Evolutionary conservation across 2,113 vertebrate species (phyloP).

Genomic region (Clarias macrocephalus): DNA sequence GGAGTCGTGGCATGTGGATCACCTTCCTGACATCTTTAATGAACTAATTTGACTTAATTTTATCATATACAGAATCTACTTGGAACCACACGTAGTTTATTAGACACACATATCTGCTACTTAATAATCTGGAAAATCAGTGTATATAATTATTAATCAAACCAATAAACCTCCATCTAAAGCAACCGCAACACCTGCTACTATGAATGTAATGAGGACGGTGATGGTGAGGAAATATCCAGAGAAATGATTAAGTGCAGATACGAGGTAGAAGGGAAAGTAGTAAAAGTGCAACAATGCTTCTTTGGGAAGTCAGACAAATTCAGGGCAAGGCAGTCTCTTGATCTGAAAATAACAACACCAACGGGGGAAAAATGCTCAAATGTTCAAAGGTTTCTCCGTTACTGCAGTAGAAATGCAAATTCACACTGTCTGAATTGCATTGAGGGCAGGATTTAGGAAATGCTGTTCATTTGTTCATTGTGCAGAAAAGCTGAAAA

Average conservation of each 20-base stretch:
- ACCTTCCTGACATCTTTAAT: conserved; percentile 52
- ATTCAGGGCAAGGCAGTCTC: background rate
- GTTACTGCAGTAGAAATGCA: background rate
- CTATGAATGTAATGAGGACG: background rate
- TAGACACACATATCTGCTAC: background rate
- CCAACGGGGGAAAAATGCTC: background rate
- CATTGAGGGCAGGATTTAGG: background rate
- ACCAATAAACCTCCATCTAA: background rate
- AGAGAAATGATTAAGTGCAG: background rate
- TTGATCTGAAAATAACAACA: conserved; percentile 29
- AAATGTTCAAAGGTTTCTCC: background rate
- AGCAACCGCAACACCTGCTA: background rate
- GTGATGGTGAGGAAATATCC: conserved; percentile 3
- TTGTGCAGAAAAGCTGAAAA: background rate
- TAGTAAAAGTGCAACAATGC: background rate
- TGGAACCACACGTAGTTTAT: conserved; percentile 34
- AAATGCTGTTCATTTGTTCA: background rate
- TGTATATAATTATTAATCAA: background rate
- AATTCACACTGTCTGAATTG: background rate
- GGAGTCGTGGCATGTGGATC: conserved; percentile 54
- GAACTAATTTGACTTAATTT: conserved; percentile 58
- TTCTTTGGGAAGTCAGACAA: background rate
- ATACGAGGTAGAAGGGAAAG: background rate
- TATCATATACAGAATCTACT: conserved; percentile 57
- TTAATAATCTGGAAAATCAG: background rate